Evolutionary conservation across 1,140 invertebrate species (phyloP).

Genomic region (Drosophila santomea): DNA sequence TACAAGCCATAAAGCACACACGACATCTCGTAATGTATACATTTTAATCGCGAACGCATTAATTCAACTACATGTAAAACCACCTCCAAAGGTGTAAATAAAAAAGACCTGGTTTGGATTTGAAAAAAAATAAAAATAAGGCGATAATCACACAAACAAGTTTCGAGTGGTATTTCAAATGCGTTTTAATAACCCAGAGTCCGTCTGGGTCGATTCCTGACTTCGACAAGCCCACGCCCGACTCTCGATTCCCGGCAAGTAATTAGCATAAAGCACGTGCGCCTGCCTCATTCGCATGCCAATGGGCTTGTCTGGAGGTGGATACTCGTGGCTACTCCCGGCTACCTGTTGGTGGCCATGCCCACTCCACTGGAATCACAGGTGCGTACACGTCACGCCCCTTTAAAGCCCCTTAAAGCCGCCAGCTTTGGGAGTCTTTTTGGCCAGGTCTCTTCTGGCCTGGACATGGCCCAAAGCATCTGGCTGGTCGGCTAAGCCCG

Average conservation of each 20-base stretch:
- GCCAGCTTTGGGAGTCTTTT: neutral
- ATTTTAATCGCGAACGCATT: conserved; percentile 56
- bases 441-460: conserved; percentile 11
- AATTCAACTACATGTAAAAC: conserved; percentile 49
- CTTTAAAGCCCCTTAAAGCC: neutral
- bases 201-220: conserved; percentile 18
- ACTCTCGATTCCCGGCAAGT: conserved; percentile 66
- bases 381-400: conserved; percentile 68
- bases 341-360: conserved; percentile 64
- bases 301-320: conserved; percentile 20
- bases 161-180: conserved; percentile 37
- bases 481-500: conserved; percentile 23
- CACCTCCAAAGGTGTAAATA: conserved; percentile 44
- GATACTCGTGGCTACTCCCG: conserved; percentile 18
- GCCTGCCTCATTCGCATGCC: conserved; percentile 71
- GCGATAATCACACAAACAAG: conserved; percentile 40
- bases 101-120: conserved; percentile 9
- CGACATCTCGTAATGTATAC: conserved; percentile 44
- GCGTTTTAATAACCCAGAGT: conserved; percentile 36
- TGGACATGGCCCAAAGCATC: conserved; percentile 45
- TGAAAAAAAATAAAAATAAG: conserved; percentile 10
- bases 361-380: conserved; percentile 48
- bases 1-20: conserved; percentile 57
- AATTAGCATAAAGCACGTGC: conserved; percentile 82
- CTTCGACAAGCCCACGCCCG: conserved; percentile 59